Conservation (phyloP, 2,113 vertebrate species). For the Probosciger aterrimus region DNA sequence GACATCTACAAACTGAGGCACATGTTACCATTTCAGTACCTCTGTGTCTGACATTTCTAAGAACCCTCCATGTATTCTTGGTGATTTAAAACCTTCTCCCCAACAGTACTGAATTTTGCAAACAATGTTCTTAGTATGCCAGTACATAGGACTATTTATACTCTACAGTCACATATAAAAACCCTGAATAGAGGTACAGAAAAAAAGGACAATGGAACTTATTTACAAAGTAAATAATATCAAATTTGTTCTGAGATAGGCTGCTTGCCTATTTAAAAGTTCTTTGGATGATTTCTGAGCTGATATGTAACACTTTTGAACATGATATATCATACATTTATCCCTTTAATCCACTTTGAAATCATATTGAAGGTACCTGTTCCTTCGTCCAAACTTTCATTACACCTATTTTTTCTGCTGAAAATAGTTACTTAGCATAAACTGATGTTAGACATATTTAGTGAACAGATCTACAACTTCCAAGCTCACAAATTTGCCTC, state of each 20-base stretch:
- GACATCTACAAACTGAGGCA: neutral
- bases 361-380: neutral
- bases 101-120: neutral
- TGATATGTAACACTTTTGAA: neutral
- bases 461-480: neutral
- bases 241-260: neutral
- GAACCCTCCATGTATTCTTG: too few relatives aligned
- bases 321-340: neutral
- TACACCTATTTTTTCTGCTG: neutral
- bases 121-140: neutral
- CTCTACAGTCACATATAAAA: neutral
- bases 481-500: neutral
- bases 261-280: neutral
- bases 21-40: neutral
- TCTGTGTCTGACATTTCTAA: fast-evolving
- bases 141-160: neutral
- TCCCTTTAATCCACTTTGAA: neutral
- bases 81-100: neutral
- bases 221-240: neutral
- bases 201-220: neutral
- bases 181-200: neutral
- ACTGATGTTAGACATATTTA: neutral
- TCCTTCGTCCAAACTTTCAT: neutral
- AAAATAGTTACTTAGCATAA: neutral
- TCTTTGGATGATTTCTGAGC: neutral